Base-by-base conservation (phyloP, 1,140 invertebrate genomes). In the Muscidifurax raptorellus region DNA sequence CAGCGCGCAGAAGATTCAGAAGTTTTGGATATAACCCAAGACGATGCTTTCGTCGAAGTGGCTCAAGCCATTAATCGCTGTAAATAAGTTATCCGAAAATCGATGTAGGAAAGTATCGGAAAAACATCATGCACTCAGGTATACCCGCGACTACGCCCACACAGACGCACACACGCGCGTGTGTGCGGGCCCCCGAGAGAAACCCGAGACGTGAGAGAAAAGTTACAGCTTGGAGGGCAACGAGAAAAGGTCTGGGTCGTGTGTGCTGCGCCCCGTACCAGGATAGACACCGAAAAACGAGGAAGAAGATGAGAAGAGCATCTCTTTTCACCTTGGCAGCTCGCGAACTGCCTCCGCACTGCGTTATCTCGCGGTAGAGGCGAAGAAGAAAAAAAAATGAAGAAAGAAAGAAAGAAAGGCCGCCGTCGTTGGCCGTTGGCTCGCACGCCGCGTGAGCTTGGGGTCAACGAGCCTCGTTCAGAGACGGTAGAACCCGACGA, bases 191-290 rank as follows among this genome's bases (percentile, higher is more conserved):
- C n/a, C n/a, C 6, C 25, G 7, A 69, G 5, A n/a, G 52, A 59
- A 59, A 59, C 52, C 18, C 52, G 15, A 59, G 22, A 47, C 44
- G 13, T 4, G 52, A n/a, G 52, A 66, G 77, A 18, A 44, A 69
- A 64, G 59, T 79, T 28, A 28, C 64, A 36, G 76, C 6, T 3
- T 2, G n/a, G 15, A 10, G 9, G 18, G 64, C 28, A 18, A 13
- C 0, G 78, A 22, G 66, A 74, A 81, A 81, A 81, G 80, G 80
- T 81, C 80, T 81, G 64, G 67, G 80, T 83, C 72, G 74, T 47
- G 64, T 15, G 25, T 13, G n/a, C n/a, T 15, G 25, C 64, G 22
- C 66, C 27, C 66, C 66, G 22, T n/a, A n/a, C n/a, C 66, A 30
- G 27, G 27, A 27, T 15, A 40, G 7, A 40, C 36, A 40, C 27